A percentile compares a stretch with the other conserved stretches of the same genome.
phyloP scores from a whole-genome alignment of 1,140 invertebrate species.

The Chironomus striatipennis region DNA sequence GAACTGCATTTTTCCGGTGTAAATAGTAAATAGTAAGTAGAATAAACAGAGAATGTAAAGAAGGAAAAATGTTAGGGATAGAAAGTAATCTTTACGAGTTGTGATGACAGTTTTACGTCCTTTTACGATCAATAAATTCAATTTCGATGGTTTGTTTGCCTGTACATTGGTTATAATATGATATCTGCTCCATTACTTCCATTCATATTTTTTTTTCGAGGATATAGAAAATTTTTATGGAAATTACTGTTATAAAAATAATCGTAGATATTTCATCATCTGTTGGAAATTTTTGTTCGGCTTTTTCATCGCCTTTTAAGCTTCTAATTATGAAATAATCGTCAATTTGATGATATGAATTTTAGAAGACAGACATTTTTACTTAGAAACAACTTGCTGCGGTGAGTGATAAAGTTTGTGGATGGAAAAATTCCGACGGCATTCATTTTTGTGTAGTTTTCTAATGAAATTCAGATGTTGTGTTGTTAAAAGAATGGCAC shows the following conservation, averaged over 20 bases:
- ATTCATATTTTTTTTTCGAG: neutral
- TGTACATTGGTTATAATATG: neutral
- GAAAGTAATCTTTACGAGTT: neutral
- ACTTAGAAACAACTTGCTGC: no score
- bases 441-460: no score
- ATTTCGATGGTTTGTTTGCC: constrained; percentile 23
- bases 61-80: no score
- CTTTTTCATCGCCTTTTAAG: no score
- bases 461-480: no score
- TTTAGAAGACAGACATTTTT: neutral
- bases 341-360: neutral
- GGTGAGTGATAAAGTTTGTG: no score
- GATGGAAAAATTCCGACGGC: no score
- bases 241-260: neutral
- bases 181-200: neutral
- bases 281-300: neutral
- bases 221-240: neutral
- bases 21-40: neutral
- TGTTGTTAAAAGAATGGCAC: no score
- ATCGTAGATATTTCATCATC: neutral
- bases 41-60: neutral
- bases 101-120: constrained; percentile 19
- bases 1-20: neutral
- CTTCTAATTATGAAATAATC: neutral
- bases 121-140: constrained; percentile 21